phyloP scores from a whole-genome alignment of 1,140 invertebrate genomes.

The Tenebrio molitor region DNA sequence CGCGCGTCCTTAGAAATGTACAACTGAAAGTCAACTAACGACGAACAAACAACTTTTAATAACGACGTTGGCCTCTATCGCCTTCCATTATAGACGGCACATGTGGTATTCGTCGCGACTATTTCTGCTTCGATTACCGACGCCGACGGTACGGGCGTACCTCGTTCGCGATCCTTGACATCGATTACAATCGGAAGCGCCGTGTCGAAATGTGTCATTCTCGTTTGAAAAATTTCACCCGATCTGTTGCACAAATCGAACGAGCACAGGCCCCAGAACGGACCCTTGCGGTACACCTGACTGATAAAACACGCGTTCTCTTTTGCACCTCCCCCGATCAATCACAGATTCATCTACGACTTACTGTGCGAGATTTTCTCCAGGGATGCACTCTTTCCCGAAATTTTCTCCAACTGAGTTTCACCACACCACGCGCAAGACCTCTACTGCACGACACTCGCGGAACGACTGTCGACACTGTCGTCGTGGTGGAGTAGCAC shows the following conservation, averaged over 20 bases:
- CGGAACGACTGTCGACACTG: too few species aligned
- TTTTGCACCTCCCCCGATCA: too few species aligned
- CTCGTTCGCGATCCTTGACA: neutral
- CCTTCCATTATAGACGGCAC: neutral
- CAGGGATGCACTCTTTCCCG: too few species aligned
- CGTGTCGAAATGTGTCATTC: neutral
- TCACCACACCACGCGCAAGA: too few species aligned
- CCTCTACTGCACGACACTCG: neutral
- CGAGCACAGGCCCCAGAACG: neutral
- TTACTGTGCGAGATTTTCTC: too few species aligned
- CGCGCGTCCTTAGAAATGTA: conserved; percentile 26
- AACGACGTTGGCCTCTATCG: neutral
- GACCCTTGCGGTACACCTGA: neutral
- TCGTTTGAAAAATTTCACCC: too few species aligned
- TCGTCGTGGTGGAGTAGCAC: neutral
- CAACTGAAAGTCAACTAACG: conserved; percentile 21
- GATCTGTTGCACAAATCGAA: too few species aligned
- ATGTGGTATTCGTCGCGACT: neutral
- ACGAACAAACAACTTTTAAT: conserved; percentile 15
- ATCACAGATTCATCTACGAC: too few species aligned
- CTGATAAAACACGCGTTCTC: too few species aligned
- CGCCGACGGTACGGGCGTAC: too few species aligned
- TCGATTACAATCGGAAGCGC: neutral
- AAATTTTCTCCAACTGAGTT: too few species aligned
- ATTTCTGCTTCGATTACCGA: neutral